Evolutionary conservation across 1,140 invertebrate species (phyloP).

Genomic region (Antheraea mylitta): DNA sequence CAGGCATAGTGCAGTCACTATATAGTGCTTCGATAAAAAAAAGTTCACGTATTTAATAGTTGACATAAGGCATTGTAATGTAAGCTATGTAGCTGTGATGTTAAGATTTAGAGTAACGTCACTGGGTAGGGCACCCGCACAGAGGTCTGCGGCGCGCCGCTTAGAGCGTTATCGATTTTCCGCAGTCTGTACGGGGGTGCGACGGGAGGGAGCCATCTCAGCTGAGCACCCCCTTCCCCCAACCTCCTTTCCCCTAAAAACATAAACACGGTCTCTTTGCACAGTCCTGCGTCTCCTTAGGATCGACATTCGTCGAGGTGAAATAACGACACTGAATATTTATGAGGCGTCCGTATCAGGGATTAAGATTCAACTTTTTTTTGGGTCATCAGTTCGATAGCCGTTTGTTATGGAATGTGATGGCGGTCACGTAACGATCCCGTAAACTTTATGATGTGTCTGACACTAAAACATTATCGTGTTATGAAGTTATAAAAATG

Average conservation of each 20-base stretch:
- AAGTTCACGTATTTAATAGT: background rate
- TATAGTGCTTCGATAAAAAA: background rate
- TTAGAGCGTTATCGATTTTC: conserved; percentile 69
- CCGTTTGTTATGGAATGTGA: conserved; percentile 32
- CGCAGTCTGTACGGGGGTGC: conserved; percentile 39
- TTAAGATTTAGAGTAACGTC: conserved; percentile 43
- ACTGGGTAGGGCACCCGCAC: conserved; percentile 49
- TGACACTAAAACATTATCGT: background rate
- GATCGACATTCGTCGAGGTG: conserved; percentile 68
- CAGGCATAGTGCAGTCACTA: too few relatives aligned
- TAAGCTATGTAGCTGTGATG: background rate
- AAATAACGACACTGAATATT: conserved; percentile 74
- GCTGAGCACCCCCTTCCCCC: conserved; percentile 46
- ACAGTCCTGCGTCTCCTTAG: conserved; percentile 30
- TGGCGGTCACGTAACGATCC: background rate
- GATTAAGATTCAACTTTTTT: conserved; percentile 67
- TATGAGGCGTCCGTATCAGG: conserved; percentile 66
- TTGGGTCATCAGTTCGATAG: conserved; percentile 58
- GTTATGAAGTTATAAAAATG: background rate
- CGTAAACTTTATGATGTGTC: background rate
- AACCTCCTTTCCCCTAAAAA: conserved; percentile 50
- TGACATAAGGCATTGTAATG: background rate
- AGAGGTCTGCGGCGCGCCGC: conserved; percentile 63
- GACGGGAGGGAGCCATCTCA: conserved; percentile 37
- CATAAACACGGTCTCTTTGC: conserved; percentile 66